Evolutionary conservation across 2,113 vertebrate species (phyloP).

Genomic region (Suricata suricatta): DNA sequence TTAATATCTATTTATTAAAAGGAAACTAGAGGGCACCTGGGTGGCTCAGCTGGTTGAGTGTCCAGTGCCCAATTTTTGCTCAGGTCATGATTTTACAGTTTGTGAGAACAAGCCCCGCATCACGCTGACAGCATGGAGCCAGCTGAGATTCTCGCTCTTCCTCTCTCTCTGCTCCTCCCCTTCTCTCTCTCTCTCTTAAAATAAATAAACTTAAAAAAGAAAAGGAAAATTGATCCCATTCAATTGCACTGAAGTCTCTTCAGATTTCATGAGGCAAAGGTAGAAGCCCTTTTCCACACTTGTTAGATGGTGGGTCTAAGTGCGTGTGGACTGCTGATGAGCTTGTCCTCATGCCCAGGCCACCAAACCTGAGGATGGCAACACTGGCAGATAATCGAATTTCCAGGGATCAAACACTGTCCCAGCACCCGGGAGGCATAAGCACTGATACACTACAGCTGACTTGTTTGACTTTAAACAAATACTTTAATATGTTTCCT

Average conservation of each 20-base stretch:
- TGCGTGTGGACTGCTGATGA: background rate
- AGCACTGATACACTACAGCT: background rate
- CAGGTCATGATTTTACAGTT: too few relatives aligned
- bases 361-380: background rate
- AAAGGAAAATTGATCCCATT: background rate
- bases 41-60: too few relatives aligned
- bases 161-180: too few relatives aligned
- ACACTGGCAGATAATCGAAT: accelerated
- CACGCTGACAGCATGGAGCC: too few relatives aligned
- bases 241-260: background rate
- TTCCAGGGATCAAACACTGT: background rate
- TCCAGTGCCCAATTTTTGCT: too few relatives aligned
- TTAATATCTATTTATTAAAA: background rate
- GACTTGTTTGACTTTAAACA: background rate
- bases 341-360: accelerated
- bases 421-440: background rate
- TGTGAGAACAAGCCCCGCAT: too few relatives aligned
- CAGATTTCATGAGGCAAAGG: background rate
- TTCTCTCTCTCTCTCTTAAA: too few relatives aligned
- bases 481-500: background rate
- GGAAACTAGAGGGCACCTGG: background rate
- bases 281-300: background rate
- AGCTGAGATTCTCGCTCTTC: too few relatives aligned
- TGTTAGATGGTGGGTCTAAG: background rate
- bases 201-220: too few relatives aligned